Evolutionary conservation across 2,888 invertebrate genomes (phyloP), one percentile per base, ranked within the genome.

Genomic region (Drosophila nr. perissopoda): DNA sequence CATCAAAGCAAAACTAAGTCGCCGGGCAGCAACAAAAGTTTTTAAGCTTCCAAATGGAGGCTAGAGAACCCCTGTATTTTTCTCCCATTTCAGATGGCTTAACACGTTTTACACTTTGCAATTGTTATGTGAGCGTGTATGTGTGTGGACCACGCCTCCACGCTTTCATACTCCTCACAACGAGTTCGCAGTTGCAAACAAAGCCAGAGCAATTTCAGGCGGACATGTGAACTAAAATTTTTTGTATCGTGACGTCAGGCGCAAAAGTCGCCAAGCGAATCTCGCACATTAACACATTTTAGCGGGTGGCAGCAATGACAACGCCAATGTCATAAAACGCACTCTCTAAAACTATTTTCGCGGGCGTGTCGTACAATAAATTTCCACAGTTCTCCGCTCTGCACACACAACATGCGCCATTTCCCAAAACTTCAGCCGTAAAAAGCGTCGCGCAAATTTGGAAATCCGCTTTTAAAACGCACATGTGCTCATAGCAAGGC

Each of bases 101-200:
- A 90, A 90, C 90, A 80, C 86, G 80, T 86, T 89, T 90, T 86
- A 89, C 89, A 90, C 89, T 89, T 86, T 81, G 77, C 89, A 87
- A 88, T 87, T 89, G 87, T 87, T 87, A 56, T 75, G 64, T 72
- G 61, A 60, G 73, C 63, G 60, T 69, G 66, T n/a, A 65, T 59
- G 42, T n/a, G 51, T 27, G 71, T 72, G 75, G 58, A 67, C 66
- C 52, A 76, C 68, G 53, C 59, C 67, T 34, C 13, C 52, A 38
- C 0, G 53, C 21, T 29, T 40, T 29, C 8, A 8, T 21, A 52
- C 8, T 18, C 52, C 56, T 25, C 48, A 40, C 45, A 54, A 31
- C 45, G 45, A 57, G 21, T 10, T 29, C 31, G 59, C 51, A 57
- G 59, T 59, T 53, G 67, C 84, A 60, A 59, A 54, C 64, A 69